These are phyloP conservation scores for Archips crataeganus DNA, from an alignment of 2,888 invertebrate species.

Conservation along the genomic window DNA sequence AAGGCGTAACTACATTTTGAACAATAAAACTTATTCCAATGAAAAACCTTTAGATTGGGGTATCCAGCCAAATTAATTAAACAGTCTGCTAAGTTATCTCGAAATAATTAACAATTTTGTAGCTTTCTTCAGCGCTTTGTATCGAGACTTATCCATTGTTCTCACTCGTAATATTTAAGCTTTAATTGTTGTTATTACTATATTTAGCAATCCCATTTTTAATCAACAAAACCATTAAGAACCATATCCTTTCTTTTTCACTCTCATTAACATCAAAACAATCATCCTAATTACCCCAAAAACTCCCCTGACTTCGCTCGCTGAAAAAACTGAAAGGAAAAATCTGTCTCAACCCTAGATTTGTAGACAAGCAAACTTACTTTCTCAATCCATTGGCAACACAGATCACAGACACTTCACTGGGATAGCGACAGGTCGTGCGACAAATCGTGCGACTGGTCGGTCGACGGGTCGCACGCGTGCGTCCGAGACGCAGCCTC, in stretches of 20 bases:
- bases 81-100: too few species aligned
- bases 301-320: not conserved
- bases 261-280: not conserved
- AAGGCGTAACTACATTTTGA: too few species aligned
- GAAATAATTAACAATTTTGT: too few species aligned
- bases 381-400: slow-evolving; percentile 39
- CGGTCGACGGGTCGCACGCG: slow-evolving; percentile 46
- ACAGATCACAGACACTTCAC: slow-evolving; percentile 37
- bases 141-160: too few species aligned
- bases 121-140: too few species aligned
- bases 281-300: slow-evolving; percentile 1
- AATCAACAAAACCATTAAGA: not conserved
- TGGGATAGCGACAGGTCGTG: slow-evolving; percentile 1
- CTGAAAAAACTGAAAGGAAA: not conserved
- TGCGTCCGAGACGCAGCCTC: slow-evolving; percentile 52
- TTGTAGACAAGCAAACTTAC: slow-evolving; percentile 30
- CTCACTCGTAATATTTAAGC: too few species aligned
- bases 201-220: not conserved
- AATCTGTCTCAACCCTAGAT: not conserved
- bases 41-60: too few species aligned
- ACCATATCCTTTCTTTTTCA: not conserved
- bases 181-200: too few species aligned
- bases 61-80: too few species aligned
- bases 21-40: too few species aligned
- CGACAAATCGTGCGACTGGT: slow-evolving; percentile 32